Evolutionary conservation across 2,888 invertebrate genomes (phyloP).

Genomic region (Rosalia funebris): DNA sequence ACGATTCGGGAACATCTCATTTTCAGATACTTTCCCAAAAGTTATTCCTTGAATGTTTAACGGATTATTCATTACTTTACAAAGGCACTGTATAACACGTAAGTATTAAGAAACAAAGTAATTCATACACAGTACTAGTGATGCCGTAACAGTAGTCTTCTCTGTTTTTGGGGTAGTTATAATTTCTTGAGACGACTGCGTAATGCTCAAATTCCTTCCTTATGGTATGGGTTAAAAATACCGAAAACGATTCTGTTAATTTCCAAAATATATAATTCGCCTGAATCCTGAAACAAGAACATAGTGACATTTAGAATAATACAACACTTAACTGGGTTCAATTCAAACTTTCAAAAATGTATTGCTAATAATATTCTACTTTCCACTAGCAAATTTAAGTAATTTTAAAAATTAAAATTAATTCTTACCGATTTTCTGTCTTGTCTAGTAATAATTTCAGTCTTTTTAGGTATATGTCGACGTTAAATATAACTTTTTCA

Average conservation of each 20-base stretch:
- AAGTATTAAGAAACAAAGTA: neutral
- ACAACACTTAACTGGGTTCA: too few species aligned
- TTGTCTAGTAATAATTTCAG: slow-evolving; percentile 36
- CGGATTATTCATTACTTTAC: too few species aligned
- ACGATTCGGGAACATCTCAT: too few species aligned
- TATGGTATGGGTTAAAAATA: slow-evolving; percentile 38
- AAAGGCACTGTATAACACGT: too few species aligned
- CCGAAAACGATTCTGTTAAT: slow-evolving; percentile 36
- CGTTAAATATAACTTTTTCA: slow-evolving; percentile 27
- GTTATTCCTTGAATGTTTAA: too few species aligned
- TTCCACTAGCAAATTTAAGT: too few species aligned
- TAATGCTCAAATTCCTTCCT: slow-evolving; percentile 39
- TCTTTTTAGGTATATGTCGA: slow-evolving; percentile 30
- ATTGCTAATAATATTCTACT: too few species aligned
- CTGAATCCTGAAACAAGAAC: slow-evolving; percentile 33
- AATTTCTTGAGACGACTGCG: slow-evolving; percentile 16
- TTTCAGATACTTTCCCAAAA: too few species aligned
- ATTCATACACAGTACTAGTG: slow-evolving; percentile 46
- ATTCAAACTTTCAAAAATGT: too few species aligned
- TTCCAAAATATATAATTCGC: slow-evolving; percentile 46
- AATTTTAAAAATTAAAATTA: too few species aligned
- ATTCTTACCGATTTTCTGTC: slow-evolving; percentile 36
- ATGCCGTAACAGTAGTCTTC: slow-evolving; percentile 43
- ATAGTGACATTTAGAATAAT: neutral
- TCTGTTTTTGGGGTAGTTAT: slow-evolving; percentile 21